Evolutionary conservation across 2,113 vertebrate species (phyloP), one percentile per base, ranked within the genome.

Genomic region (Harpagus bidentatus): DNA sequence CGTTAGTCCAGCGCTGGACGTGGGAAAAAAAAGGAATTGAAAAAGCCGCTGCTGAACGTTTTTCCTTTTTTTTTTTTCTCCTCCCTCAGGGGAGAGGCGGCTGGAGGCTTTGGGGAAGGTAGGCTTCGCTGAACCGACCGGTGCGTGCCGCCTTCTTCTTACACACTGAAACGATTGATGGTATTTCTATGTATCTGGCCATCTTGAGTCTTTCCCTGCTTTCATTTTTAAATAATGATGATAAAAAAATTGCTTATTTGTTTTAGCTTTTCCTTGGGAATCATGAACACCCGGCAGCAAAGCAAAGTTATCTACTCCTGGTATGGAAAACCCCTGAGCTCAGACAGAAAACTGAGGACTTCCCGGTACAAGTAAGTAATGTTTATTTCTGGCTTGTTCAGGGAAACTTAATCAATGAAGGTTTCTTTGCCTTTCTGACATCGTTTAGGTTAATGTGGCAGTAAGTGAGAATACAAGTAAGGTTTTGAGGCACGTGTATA

Each of bases 221-320:
- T 53, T 67, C 50, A 0, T 6, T 67, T 73, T n/a, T n/a, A 28
- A 85, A 18, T 20, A 55, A 15, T 25, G 38, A 34, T 26, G 42
- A 15, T 1, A 11, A 32, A 62, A 38, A 17, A 10, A 3, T n/a
- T 16, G 16, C 19, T 50, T 13, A 1, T 45, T 73, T 88, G 7
- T 32, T 93, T 62, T 70, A 85, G 94, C 11, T 59, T 79, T 73
- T 78, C 15, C 3, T 72, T 69, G 89, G 93, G 82, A 97, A 87
- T 65, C 85, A 98, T 98, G 98, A 98, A 97, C 38, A 98, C 98
- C 12, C 98, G 98, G 36, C 89, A 96, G 53, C 98, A 97, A 93
- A 96, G 96, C 50, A 97, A 93, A 53, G 85, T 98, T 13, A 47
- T 12, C 20, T 99, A 98, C 77, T 97, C 93, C 17, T 99, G 99